Evolutionary conservation across 2,888 invertebrate genomes (phyloP).

Genomic region (Tipula lateralis): DNA sequence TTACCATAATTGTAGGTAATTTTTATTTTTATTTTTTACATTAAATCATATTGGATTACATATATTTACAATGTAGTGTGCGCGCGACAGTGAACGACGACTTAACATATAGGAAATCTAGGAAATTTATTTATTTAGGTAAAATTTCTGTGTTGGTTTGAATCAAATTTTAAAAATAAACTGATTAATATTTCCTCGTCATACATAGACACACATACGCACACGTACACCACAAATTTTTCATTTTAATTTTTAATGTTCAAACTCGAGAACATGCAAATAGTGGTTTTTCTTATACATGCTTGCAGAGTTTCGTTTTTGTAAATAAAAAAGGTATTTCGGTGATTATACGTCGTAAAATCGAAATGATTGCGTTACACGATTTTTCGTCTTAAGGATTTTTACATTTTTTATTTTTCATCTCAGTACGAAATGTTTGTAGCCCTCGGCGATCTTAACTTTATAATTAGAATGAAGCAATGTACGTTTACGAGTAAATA

Average conservation of each 20-base stretch:
- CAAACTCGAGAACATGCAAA: not conserved
- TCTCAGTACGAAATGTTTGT: not conserved
- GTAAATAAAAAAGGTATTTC: not conserved
- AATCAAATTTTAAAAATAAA: not conserved
- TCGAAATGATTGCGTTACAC: not conserved
- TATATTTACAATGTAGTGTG: not conserved
- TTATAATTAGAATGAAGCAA: not conserved
- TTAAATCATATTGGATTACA: not conserved
- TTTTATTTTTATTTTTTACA: not conserved
- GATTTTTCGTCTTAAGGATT: not conserved
- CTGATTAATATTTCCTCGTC: not conserved
- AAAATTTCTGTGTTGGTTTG: not conserved
- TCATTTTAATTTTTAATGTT: not conserved
- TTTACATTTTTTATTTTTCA: not conserved
- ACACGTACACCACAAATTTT: not conserved
- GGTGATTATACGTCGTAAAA: not conserved
- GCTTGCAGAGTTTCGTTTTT: not conserved
- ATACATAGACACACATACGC: not conserved
- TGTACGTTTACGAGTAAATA: not conserved
- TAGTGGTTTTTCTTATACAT: not conserved
- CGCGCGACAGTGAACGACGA: not conserved
- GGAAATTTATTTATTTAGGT: not conserved
- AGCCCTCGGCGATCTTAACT: not conserved
- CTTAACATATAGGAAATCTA: not conserved
- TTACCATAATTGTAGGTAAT: conserved; percentile 19